These are phyloP conservation scores for Chaitophorus viminalis DNA, from an alignment of 2,888 invertebrate genomes.

Conservation along the genomic window DNA sequence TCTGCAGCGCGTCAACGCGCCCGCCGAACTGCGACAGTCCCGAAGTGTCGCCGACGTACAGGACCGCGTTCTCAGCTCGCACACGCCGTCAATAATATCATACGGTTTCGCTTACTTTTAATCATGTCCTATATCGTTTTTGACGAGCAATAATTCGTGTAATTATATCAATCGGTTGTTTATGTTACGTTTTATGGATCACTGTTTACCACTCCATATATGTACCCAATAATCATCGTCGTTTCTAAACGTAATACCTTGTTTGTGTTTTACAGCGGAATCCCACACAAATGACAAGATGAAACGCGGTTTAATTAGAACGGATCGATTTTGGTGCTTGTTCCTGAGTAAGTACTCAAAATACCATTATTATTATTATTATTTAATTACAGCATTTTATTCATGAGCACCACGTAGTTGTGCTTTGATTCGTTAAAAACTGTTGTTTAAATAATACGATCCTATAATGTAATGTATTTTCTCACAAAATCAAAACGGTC, in stretches of 20 bases:
- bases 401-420: too few species aligned
- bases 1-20: neutral
- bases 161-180: neutral
- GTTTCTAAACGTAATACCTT: conserved; percentile 17
- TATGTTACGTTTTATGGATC: neutral
- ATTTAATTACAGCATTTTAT: neutral
- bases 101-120: too few species aligned
- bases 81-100: neutral
- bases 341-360: conserved; percentile 39
- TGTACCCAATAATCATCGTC: neutral
- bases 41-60: conserved; percentile 7
- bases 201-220: neutral
- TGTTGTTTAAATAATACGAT: neutral
- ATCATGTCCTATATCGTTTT: too few species aligned
- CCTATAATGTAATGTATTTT: neutral
- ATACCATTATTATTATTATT: neutral
- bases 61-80: neutral
- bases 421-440: too few species aligned
- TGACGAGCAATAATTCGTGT: neutral
- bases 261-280: conserved; percentile 45
- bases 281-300: conserved; percentile 54
- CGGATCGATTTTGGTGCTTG: conserved; percentile 29
- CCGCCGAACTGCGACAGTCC: neutral
- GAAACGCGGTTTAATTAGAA: conserved; percentile 39
- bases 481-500: neutral